Conservation (phyloP, 2,797 vertebrate genomes). For the Pipistrellus pipistrellus region DNA sequence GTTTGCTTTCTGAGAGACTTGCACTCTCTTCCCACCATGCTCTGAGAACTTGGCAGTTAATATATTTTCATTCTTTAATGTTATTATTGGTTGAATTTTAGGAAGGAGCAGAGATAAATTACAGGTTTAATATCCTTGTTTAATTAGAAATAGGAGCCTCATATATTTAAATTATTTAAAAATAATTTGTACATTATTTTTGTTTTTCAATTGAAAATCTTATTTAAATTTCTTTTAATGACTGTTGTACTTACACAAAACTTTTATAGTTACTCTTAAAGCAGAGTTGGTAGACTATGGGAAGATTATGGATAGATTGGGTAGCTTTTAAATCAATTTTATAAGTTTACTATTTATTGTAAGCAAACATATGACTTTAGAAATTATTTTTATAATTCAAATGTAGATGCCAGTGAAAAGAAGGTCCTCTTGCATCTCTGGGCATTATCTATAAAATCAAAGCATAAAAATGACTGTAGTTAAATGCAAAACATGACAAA, state of each 20-base stretch:
- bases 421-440: background rate
- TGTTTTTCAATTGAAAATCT: slow-evolving; percentile 51
- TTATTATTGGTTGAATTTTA: slow-evolving; percentile 63
- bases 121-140: slow-evolving; percentile 62
- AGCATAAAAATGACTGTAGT: slow-evolving; percentile 19
- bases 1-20: slow-evolving; percentile 6
- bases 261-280: slow-evolving; percentile 22
- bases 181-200: slow-evolving; percentile 41
- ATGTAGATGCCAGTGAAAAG: background rate
- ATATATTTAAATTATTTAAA: background rate
- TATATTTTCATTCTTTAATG: slow-evolving; percentile 51
- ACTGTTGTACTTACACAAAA: background rate
- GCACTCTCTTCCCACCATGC: background rate
- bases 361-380: background rate
- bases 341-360: background rate
- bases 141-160: slow-evolving; percentile 68
- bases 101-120: slow-evolving; percentile 62
- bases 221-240: slow-evolving; percentile 61
- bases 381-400: slow-evolving; percentile 21
- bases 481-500: background rate
- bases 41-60: background rate
- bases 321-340: slow-evolving; percentile 22
- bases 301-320: background rate
- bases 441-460: slow-evolving; percentile 58
- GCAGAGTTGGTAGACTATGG: background rate